Base-by-base conservation (phyloP, 2,888 invertebrate genomes). In the Kryphioiulus occultus region DNA sequence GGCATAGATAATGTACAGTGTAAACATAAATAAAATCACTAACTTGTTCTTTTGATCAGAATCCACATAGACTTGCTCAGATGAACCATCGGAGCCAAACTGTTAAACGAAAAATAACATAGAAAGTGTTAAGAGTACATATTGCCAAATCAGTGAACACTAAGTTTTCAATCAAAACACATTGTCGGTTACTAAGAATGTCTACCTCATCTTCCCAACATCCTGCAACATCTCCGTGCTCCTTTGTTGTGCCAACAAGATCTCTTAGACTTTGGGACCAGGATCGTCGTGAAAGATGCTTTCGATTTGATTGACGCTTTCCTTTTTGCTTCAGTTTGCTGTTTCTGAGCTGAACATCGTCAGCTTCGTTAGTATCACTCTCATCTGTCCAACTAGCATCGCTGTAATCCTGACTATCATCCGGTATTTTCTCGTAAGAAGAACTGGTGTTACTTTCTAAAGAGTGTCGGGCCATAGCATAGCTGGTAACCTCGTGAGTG, bases 191-290 rank as follows among this genome's bases (percentile, higher is more conserved):
- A 35, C 7, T 4, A 35, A 35, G 35, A 1, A 78, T 15, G 12
- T 82, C 10, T 35, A 87, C 87, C 87, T 44, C 87, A 26, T 87
- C 87, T 35, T 87, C 87, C 87, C 87, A 86, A 32, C 68, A 32
- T 22, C 78, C 87, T 35, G 22, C 47, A 17, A 32, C 42, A 32
- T 26, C 85, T n/a, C 15, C 30, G 42, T 19, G 32, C 35, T 35
- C 59, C 26, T n/a, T 68, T 7, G 22, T 32, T 7, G 19, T 86
- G 30, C 12, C 42, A 35, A 47, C 83, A n/a, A 88, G 86, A 87
- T 88, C 88, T 1, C 88, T 17, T n/a, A 88, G 22, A 82, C 88
- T 88, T 47, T 87, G 88, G 4, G 88, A 88, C 88, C 88, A 88
- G 7, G 88, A 88, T 19, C 87, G 15, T 5, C 88, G 82, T 35